Percentiles rank a stretch among this genome's conserved stretches.
phyloP scores from a whole-genome alignment of 2,797 vertebrate genomes.

The Oreochromis grahami region DNA sequence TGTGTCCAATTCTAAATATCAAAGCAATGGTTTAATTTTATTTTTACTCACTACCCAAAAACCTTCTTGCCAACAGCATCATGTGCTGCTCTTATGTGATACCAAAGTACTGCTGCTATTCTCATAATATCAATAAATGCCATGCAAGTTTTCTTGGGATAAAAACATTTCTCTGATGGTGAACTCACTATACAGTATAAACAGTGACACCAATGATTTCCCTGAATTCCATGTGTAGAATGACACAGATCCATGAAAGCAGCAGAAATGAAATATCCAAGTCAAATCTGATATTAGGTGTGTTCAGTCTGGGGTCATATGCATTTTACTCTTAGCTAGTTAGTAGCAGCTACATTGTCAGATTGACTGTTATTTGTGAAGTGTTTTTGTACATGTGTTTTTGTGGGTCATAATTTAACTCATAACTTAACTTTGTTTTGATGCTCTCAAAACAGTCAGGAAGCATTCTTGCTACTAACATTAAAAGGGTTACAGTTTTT shows the following conservation, averaged over 20 bases:
- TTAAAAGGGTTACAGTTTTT: neutral
- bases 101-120: neutral
- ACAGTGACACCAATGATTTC: neutral
- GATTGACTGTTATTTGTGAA: neutral
- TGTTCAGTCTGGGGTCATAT: neutral
- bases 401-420: neutral
- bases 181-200: neutral
- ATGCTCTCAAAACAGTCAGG: neutral
- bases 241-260: neutral
- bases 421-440: neutral
- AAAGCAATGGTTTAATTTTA: neutral
- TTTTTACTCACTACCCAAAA: neutral
- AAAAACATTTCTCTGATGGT: neutral
- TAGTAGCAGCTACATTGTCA: neutral
- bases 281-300: neutral
- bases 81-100: neutral
- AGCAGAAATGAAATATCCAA: neutral
- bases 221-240: neutral
- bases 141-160: neutral
- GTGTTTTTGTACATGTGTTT: neutral
- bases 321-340: neutral
- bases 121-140: neutral
- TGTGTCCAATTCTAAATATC: neutral
- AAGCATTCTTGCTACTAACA: neutral
- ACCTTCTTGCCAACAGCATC: neutral